Percentiles rank a stretch among this genome's conserved stretches.
These are phyloP conservation scores for Mystacides longicornis DNA, from an alignment of 2,888 invertebrate species.

Conservation along the genomic window DNA sequence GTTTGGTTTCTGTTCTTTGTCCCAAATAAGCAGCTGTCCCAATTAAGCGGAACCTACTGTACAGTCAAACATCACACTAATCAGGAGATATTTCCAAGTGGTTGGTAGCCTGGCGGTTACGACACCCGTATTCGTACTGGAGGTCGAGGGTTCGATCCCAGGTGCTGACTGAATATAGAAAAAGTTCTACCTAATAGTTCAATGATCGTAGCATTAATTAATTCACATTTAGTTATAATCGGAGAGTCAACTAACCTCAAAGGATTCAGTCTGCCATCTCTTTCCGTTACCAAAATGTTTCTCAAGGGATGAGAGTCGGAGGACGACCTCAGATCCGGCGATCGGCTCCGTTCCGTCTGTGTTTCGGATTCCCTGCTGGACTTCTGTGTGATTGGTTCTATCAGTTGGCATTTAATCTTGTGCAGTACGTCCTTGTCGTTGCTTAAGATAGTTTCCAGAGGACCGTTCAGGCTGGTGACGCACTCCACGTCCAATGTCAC, in stretches of 20 bases:
- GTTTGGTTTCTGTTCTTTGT: too few relatives aligned
- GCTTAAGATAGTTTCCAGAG: slow-evolving; percentile 57
- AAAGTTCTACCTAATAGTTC: too few relatives aligned
- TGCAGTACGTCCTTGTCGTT: slow-evolving; percentile 54
- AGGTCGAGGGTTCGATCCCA: too few relatives aligned
- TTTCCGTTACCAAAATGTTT: neutral
- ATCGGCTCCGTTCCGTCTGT: slow-evolving; percentile 31
- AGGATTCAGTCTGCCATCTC: neutral
- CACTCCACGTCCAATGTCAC: neutral
- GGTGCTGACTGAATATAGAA: too few relatives aligned
- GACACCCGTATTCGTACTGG: too few relatives aligned
- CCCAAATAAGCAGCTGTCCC: too few relatives aligned
- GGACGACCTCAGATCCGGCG: neutral
- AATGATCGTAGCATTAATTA: too few relatives aligned
- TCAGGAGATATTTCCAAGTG: too few relatives aligned
- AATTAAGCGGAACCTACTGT: too few relatives aligned
- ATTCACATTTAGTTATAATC: too few relatives aligned
- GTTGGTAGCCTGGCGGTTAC: too few relatives aligned
- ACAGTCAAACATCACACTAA: too few relatives aligned
- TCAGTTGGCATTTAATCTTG: slow-evolving; percentile 55
- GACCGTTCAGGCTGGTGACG: slow-evolving; percentile 35
- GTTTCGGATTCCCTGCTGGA: slow-evolving; percentile 44
- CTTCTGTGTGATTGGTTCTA: slow-evolving; percentile 52
- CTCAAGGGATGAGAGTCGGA: neutral
- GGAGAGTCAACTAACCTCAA: neutral